Evolutionary conservation across 2,113 vertebrate species (phyloP), one percentile per base, ranked within the genome.

Genomic region (Elachura formosa): DNA sequence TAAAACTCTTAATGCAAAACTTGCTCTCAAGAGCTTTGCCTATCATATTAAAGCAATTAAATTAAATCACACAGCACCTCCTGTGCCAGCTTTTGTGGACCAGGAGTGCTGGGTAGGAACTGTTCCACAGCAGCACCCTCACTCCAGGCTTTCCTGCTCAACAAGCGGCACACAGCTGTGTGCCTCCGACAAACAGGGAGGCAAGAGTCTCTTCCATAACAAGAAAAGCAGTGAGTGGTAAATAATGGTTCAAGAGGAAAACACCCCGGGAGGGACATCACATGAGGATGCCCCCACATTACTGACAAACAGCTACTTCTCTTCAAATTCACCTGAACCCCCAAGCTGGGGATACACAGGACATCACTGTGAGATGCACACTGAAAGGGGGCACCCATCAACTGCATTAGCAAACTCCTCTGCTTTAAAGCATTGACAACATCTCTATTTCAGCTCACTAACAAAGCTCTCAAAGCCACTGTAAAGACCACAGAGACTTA

Each of bases 351-450:
- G 33, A 23, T 24, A 54, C 13, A 54, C 21, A 18, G 38, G 36
- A 51, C 55, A 63, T 28, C 75, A 7, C 1, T 7, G 23, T 0
- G 1, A 43, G 61, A 31, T 2, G 3, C 9, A 36, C n/a, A 5
- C 25, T 12, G 49, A 40, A 84, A 52, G 3, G 4, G 17, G 34
- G 66, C 49, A 54, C 7, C 12, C 45, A 58, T 4, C 28, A 48
- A 20, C n/a, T 15, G 71, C 59, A 33, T 8, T 1, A 41, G 48
- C 63, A 71, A 82, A 81, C 77, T 48, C 10, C 14, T 13, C 28
- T 25, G 46, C 67, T 67, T 58, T 46, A 33, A 40, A 74, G 29
- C 28, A 63, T 43, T 5, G 78, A 52, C 78, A 79, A 36, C 36
- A 17, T 46, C 73, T 77, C 72, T n/a, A 46, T 62, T 76, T 46